A percentile compares a stretch with the other conserved stretches of the same genome.
Conservation (phyloP, 2,888 invertebrate genomes). For the Dryococelus australis region DNA sequence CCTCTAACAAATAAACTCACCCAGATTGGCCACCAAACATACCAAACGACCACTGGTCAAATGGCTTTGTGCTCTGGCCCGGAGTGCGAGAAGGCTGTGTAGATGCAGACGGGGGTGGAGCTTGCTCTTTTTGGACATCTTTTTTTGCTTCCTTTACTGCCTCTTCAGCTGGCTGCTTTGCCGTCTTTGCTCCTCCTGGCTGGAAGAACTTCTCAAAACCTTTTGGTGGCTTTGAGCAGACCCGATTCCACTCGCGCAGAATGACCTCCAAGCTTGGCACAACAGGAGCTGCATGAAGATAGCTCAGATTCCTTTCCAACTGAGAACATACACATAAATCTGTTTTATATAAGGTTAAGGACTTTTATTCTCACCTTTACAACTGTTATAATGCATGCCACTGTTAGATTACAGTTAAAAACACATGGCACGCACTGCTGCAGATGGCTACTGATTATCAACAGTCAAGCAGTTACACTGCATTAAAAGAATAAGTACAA, state of each 20-base stretch:
- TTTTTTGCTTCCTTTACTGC: conserved; percentile 50
- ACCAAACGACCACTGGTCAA: conserved; percentile 62
- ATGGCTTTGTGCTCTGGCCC: conserved; percentile 55
- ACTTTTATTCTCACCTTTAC: conserved; percentile 9
- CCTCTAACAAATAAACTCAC: neutral
- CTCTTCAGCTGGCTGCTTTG: conserved; percentile 53
- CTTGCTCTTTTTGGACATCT: conserved; percentile 46
- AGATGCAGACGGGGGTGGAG: conserved; percentile 56
- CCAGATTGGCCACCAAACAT: conserved; percentile 57
- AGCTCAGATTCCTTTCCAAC: conserved; percentile 57
- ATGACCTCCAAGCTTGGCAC: conserved; percentile 66
- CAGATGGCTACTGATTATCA: too few relatives aligned
- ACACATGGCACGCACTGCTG: too few relatives aligned
- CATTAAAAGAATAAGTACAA: too few relatives aligned
- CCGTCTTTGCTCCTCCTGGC: conserved; percentile 60
- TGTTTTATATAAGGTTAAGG: neutral
- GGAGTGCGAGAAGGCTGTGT: conserved; percentile 58
- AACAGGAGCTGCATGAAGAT: conserved; percentile 58
- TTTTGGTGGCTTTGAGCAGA: conserved; percentile 85
- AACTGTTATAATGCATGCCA: too few relatives aligned
- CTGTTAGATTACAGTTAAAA: too few relatives aligned
- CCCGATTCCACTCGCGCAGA: conserved; percentile 67
- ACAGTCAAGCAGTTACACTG: too few relatives aligned
- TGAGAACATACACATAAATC: conserved; percentile 49
- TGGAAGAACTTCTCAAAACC: conserved; percentile 94